Base-by-base conservation (phyloP, 2,888 invertebrate species). In the Netelia fuscicornis region DNA sequence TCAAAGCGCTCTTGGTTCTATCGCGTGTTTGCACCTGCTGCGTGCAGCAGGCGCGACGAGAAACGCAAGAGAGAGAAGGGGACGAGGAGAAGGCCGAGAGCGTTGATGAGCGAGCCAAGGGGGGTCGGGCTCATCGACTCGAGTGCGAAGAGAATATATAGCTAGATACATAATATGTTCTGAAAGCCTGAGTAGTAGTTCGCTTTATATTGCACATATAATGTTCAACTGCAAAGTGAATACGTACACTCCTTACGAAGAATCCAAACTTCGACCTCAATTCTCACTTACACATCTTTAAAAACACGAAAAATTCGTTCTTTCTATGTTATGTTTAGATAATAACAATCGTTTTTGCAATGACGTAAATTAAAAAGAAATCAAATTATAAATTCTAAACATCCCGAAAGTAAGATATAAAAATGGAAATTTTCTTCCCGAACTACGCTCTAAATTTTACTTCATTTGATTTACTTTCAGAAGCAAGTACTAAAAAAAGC, bases 11-110 rank as follows among this genome's bases (percentile, higher is more conserved):
- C 48, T 54, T 76, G 23, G 48, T 54, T 83, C 74, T 74, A 83
- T 83, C 54, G 78, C 83, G 83, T 83, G 78, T 78, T 78, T 83
- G 67, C 83, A 83, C 83, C 83, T 78, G 83, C 67, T 78, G 67
- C 62, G 54, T 60, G 62, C 20, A 72, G 56, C 48, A 30, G 62
- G n/a, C n/a, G 48, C 9, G 70, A 70, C 30, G 52, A 8, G 58
- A 25, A 58, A 37, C 48, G 62, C 30, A 9, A 62, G 37, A 37
- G 37, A 37, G 6, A 6, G 37, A 30, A 3, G 11, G 37, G 75
- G 68, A 37, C 71, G 64, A 25, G 76, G 6, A 56, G 37, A 37
- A 6, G 6, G 37, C 6, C 6, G 37, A 37, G 37, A 68, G 78
- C 74, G 83, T 83, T 83, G 74, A 83, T 83, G 83, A 83, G 78